phyloP scores from a whole-genome alignment of 2,113 vertebrate genomes.

The Erpornis zantholeuca region DNA sequence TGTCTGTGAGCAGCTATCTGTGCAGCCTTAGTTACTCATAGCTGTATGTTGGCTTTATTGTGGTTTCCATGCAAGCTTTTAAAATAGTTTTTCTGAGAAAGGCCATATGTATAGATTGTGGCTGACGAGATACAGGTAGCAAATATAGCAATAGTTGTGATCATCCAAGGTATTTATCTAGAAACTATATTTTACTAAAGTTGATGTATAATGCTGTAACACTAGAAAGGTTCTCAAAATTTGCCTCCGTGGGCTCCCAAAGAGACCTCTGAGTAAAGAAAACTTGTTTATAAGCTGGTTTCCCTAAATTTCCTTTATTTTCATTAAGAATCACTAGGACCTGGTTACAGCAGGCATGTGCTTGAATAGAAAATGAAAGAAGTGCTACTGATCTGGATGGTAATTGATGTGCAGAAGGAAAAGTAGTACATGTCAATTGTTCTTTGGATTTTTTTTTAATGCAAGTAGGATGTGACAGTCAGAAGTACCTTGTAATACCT shows the following conservation, averaged over 20 bases:
- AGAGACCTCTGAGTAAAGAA: not conserved
- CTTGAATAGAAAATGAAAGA: not conserved
- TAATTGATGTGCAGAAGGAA: not conserved
- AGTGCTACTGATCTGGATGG: not conserved
- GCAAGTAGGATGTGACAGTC: not conserved
- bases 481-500: not conserved
- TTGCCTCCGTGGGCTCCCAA: not conserved
- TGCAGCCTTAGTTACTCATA: not conserved
- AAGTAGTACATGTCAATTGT: not conserved
- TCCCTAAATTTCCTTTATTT: not conserved
- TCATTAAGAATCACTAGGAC: not conserved
- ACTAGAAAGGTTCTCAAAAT: not conserved
- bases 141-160: not conserved
- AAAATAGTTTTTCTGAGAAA: not conserved
- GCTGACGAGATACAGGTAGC: not conserved
- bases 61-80: not conserved
- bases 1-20: not conserved
- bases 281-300: not conserved
- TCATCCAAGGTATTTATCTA: not conserved
- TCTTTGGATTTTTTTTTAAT: not conserved
- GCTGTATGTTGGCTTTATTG: not conserved
- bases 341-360: not conserved
- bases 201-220: not conserved
- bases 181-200: not conserved
- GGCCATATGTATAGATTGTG: not conserved